Evolutionary conservation across 2,888 invertebrate genomes (phyloP), one percentile per base, ranked within the genome.

Genomic region (Petrolisthes cinctipes): DNA sequence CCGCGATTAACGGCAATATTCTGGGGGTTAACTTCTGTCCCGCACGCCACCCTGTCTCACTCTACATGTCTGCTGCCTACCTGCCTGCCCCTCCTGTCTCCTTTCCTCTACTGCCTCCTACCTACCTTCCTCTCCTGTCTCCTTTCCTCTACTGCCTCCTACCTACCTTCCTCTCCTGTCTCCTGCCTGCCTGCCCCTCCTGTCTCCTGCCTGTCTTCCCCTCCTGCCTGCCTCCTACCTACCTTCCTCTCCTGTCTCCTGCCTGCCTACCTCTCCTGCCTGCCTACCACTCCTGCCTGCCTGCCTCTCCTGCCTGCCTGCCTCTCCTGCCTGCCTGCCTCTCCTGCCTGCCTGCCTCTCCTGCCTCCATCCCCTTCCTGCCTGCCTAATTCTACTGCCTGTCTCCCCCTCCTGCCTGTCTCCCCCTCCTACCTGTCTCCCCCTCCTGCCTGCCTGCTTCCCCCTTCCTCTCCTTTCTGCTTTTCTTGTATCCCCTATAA

Each of bases 1-100:
- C 85, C 54, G 17, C 57, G 85, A 79, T 85, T 85, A 85, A 85
- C 85, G 79, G 79, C 85, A 85, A 78, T 71, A 85, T 85, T 54
- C 85, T 79, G 4, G 23, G 57, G 75, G 11, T 54, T 75, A 83
- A 75, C 76, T 71, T 56, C 76, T 14, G 6, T 9, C 61, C 51
- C 7, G 6, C 83, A 73, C 61, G 83, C 83, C 53, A 83, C 57
- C 75, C 75, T 23, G 23, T 4, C 61, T 61, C 61, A 61, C 61
- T 61, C 61, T 17, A 14, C 61, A 9, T 17, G 9, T 17, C 17
- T 9, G 11, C 61, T 61, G 75, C 75, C 61, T 61, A 14, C 61
- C 61, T 61, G 61, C 61, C 61, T 61, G 11, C 76, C 7, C 54
- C 79, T 54, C 54, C 14, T 54, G 79, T 54, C 80, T 80, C 57